Evolutionary conservation across 2,797 vertebrate genomes (phyloP), one percentile per base, ranked within the genome.

Genomic region (Sebastes oblongus): DNA sequence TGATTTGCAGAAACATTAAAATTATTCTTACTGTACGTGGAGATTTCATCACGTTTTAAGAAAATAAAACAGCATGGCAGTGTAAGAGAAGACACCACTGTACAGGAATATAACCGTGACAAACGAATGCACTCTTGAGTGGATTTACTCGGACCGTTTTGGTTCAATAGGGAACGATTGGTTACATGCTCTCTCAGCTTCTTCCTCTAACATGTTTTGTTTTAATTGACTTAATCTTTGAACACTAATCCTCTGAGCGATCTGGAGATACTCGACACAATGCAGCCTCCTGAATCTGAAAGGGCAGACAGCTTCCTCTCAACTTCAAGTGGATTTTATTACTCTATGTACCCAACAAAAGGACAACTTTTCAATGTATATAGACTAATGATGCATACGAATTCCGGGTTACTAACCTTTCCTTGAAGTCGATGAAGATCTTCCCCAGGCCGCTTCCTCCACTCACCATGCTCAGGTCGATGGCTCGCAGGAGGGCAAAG

Each of bases 341-440:
- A 55, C 5, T 14, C 36, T 10, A 18, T 70, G 62, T 39, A 42
- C 54, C 22, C 46, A 18, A 81, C 50, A 55, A 65, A 18, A n/a
- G 14, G 18, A 5, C 6, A 39, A 2, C 36, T 18, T 65, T 34
- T 18, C 46, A 50, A 50, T 11, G 12, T 32, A 18, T 32, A 30
- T 18, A 25, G n/a, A 64, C 56, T 2, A 20, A 65, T 0, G 64
- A 66, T 6, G 25, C 8, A 50, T 14, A 54, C 2, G 3, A 2
- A 34, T 55, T 22, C 8, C 3, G 39, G 34, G 32, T 82, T n/a
- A 87, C 95, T 93, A 87, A 99, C 98, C 97, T 97, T 90, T 99
- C 98, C 84, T 99, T 99, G 95, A 98, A 99, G 80, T 99, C 98
- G 3, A 99, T 94, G 88, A 99, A 99, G 90, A 97, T 98, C 92